Conservation (phyloP, 2,888 invertebrate genomes). For the Hipparchia semele region DNA sequence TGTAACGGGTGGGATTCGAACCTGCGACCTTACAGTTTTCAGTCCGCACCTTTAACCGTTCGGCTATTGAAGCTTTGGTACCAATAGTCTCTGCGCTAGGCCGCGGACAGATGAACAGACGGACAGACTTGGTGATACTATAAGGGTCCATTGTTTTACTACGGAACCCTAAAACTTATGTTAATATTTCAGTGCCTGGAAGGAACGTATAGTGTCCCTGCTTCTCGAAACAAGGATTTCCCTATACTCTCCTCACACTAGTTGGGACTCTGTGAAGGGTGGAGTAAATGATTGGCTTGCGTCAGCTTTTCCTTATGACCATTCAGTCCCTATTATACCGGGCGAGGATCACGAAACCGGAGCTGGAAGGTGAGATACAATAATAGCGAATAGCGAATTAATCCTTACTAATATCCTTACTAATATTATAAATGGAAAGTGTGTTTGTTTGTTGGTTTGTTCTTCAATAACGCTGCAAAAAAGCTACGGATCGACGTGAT, state of each 20-base stretch:
- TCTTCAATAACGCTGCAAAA: too few relatives aligned
- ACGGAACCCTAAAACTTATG: not conserved
- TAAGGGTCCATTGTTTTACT: too few relatives aligned
- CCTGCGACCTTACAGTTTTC: too few relatives aligned
- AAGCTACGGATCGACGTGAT: too few relatives aligned
- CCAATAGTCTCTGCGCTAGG: too few relatives aligned
- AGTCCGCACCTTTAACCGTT: too few relatives aligned
- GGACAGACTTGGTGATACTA: too few relatives aligned
- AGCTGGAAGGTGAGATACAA: slow-evolving; percentile 70
- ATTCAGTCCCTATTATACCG: slow-evolving; percentile 66
- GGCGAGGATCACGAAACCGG: slow-evolving; percentile 70
- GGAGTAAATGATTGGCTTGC: slow-evolving; percentile 98
- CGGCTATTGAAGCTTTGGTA: too few relatives aligned
- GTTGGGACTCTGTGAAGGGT: slow-evolving; percentile 91
- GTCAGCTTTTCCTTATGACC: slow-evolving; percentile 80
- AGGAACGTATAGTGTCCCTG: slow-evolving; percentile 90
- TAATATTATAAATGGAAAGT: too few relatives aligned
- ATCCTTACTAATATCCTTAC: not conserved
- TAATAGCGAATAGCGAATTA: not conserved
- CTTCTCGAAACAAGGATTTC: slow-evolving; percentile 94
- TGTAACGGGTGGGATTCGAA: too few relatives aligned
- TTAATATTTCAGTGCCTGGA: slow-evolving; percentile 82
- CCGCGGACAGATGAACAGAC: too few relatives aligned
- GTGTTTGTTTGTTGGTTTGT: too few relatives aligned
- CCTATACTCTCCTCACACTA: slow-evolving; percentile 96